Evolutionary conservation across 2,113 vertebrate genomes (phyloP).

Genomic region (Rhagologus leucostigma): DNA sequence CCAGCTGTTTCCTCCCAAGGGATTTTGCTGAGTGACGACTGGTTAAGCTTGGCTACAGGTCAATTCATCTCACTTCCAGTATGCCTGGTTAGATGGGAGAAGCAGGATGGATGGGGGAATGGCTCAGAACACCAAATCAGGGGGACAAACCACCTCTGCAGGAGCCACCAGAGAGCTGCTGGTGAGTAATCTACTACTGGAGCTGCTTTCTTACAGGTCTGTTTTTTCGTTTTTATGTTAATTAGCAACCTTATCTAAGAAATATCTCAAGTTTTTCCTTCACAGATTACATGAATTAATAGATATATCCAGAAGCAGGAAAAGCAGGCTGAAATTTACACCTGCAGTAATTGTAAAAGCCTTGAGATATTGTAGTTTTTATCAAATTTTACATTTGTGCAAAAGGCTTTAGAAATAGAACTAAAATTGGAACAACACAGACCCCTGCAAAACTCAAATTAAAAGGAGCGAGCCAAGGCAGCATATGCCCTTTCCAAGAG

Average conservation of each 20-base stretch:
- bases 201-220: neutral
- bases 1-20: neutral
- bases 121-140: neutral
- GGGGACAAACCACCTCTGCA: neutral
- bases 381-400: neutral
- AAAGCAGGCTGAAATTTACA: conserved; percentile 24
- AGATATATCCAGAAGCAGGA: neutral
- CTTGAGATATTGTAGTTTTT: conserved; percentile 14
- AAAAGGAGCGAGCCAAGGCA: conserved; percentile 60
- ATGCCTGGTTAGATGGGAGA: neutral
- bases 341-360: conserved; percentile 33
- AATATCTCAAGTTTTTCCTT: neutral
- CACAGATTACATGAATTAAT: neutral
- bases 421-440: conserved; percentile 54
- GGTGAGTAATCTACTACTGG: neutral
- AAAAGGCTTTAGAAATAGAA: conserved; percentile 62
- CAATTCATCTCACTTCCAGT: neutral
- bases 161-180: neutral
- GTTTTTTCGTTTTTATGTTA: neutral
- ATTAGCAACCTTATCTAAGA: neutral
- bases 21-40: neutral
- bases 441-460: conserved; percentile 60
- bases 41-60: neutral
- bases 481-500: conserved; percentile 66
- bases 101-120: neutral